These are phyloP conservation scores for Sebastes ruberrimus DNA, from an alignment of 2,797 vertebrate genomes.

Conservation along the genomic window DNA sequence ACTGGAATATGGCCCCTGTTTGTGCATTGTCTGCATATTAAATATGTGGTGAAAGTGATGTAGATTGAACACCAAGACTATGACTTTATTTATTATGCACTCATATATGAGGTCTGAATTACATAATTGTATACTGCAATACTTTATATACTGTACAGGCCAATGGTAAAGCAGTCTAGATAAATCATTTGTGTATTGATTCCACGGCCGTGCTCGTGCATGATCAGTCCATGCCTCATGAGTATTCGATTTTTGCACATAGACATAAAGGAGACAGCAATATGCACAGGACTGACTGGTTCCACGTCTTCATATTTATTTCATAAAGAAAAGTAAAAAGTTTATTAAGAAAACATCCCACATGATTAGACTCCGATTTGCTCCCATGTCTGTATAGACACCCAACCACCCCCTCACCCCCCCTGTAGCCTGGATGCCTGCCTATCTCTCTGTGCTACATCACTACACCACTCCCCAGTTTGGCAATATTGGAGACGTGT, in stretches of 20 bases:
- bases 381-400: conserved; percentile 15
- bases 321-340: conserved; percentile 83
- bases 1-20: not conserved
- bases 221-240: not conserved
- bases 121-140: not conserved
- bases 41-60: not conserved
- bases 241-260: not conserved
- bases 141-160: not conserved
- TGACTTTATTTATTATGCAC: not conserved
- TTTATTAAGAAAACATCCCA: conserved; percentile 77
- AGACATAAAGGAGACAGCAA: conserved; percentile 31
- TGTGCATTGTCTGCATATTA: not conserved
- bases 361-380: conserved; percentile 64
- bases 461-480: conserved; percentile 68
- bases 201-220: not conserved
- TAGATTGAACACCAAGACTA: too few relatives aligned
- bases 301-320: conserved; percentile 81
- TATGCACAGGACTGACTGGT: conserved; percentile 43
- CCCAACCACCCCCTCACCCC: not conserved
- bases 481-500: conserved; percentile 73
- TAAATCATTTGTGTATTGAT: not conserved
- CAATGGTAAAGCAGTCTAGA: not conserved
- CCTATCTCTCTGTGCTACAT: conserved; percentile 59
- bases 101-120: not conserved
- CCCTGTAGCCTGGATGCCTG: conserved; percentile 63